A percentile compares a stretch with the other conserved stretches of the same genome.
These are phyloP conservation scores for Psettodes erumei DNA, from an alignment of 2,113 vertebrate genomes.

Conservation along the genomic window DNA sequence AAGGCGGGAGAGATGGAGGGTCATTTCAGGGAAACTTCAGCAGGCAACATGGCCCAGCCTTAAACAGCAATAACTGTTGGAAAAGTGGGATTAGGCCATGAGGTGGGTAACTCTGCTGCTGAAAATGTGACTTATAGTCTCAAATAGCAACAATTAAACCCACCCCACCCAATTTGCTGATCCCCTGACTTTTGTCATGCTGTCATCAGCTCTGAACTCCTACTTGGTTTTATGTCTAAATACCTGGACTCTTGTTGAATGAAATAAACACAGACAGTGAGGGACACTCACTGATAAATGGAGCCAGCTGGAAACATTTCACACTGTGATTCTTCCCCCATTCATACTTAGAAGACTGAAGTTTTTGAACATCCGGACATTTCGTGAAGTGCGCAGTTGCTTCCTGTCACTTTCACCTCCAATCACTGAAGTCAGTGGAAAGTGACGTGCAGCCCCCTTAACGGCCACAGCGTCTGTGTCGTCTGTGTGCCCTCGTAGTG, in stretches of 20 bases:
- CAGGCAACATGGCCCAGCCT: background rate
- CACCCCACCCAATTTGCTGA: background rate
- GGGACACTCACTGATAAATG: background rate
- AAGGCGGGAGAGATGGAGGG: background rate
- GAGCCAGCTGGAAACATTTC: too few relatives aligned
- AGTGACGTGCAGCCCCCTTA: background rate
- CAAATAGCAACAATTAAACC: background rate
- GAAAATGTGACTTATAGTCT: too few relatives aligned
- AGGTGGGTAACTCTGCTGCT: too few relatives aligned
- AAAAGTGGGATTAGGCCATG: too few relatives aligned
- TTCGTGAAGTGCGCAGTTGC: background rate
- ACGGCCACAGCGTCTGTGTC: constrained; percentile 13
- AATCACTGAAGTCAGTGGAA: constrained; percentile 11
- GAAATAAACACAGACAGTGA: background rate
- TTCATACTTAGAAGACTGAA: background rate
- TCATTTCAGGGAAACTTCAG: background rate
- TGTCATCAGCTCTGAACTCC: too few relatives aligned
- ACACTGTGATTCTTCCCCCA: too few relatives aligned
- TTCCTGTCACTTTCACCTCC: background rate
- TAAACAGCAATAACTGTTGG: too few relatives aligned
- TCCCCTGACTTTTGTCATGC: background rate
- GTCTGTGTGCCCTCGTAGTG: background rate
- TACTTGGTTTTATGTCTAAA: too few relatives aligned
- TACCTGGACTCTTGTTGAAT: background rate
- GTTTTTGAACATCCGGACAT: background rate